phyloP scores from a whole-genome alignment of 2,797 vertebrate genomes.

The Lutjanus argentimaculatus region DNA sequence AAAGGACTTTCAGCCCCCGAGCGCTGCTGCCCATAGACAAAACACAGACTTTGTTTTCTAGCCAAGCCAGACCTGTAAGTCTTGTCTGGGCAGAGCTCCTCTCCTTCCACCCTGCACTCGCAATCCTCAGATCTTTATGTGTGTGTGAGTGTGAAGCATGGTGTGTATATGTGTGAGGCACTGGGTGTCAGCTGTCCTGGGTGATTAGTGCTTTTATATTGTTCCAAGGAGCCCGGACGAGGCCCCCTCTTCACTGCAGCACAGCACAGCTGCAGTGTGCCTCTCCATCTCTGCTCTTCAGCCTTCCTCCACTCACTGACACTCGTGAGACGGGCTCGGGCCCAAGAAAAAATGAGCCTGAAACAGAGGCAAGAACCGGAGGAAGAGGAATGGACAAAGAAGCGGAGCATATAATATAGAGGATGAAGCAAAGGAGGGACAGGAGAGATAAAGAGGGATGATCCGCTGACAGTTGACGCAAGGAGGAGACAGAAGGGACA shows the following conservation, averaged over 20 bases:
- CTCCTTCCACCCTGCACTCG: constrained; percentile 74
- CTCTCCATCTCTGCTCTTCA: constrained; percentile 75
- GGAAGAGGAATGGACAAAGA: constrained; percentile 39
- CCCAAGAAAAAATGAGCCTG: constrained; percentile 43
- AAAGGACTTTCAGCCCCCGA: constrained; percentile 85
- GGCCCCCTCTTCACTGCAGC: constrained; percentile 79
- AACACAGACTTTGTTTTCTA: constrained; percentile 90
- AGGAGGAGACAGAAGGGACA: constrained; percentile 8
- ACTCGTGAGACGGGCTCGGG: constrained; percentile 35
- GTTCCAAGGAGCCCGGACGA: constrained; percentile 82
- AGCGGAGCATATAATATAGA: not conserved
- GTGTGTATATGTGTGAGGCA: constrained; percentile 75
- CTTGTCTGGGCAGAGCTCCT: constrained; percentile 83
- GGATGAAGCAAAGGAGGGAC: constrained; percentile 18
- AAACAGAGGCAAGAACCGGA: constrained; percentile 42
- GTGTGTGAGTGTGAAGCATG: constrained; percentile 36
- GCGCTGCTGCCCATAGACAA: constrained; percentile 89
- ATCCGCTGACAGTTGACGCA: constrained; percentile 29
- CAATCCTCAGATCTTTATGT: constrained; percentile 76
- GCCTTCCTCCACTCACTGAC: constrained; percentile 66
- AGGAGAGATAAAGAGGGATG: constrained; percentile 29
- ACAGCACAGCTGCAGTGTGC: constrained; percentile 82
- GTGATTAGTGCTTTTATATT: constrained; percentile 85
- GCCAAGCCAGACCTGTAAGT: constrained; percentile 81
- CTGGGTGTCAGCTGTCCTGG: constrained; percentile 84